Percentiles rank a stretch among this genome's conserved stretches.
phyloP scores from a whole-genome alignment of 2,113 vertebrate genomes.

The Paradoxurus hermaphroditus region DNA sequence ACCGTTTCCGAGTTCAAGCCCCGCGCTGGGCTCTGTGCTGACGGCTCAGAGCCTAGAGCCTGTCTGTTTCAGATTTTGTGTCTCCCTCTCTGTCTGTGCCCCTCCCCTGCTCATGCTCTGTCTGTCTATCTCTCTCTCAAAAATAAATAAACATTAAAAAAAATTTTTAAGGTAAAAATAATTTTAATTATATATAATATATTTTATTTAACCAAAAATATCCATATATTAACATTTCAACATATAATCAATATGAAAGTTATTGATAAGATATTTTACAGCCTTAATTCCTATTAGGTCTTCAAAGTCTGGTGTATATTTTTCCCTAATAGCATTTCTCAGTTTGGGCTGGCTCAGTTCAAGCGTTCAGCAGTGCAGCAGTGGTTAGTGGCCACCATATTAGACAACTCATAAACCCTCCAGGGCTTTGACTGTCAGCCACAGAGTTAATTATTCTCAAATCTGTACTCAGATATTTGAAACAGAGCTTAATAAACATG shows the following conservation, averaged over 20 bases:
- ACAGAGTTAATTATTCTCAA: slow-evolving; percentile 1
- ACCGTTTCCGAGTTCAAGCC: too few species aligned
- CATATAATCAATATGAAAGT: not conserved
- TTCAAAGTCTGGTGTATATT: not conserved
- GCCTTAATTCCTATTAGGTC: not conserved
- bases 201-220: not conserved
- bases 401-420: not conserved
- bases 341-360: not conserved
- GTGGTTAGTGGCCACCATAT: not conserved
- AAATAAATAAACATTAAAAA: too few species aligned
- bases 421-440: not conserved
- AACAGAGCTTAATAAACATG: not conserved
- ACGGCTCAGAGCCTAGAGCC: too few species aligned
- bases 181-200: not conserved
- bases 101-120: too few species aligned
- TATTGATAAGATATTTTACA: not conserved
- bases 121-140: too few species aligned
- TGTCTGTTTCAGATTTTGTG: too few species aligned
- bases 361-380: not conserved
- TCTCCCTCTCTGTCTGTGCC: too few species aligned
- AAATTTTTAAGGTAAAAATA: not conserved
- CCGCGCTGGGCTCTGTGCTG: too few species aligned
- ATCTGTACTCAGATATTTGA: not conserved
- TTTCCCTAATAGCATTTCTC: not conserved
- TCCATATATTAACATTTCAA: not conserved